phyloP scores from a whole-genome alignment of 2,888 invertebrate genomes.

The Drosophila anomalata region DNA sequence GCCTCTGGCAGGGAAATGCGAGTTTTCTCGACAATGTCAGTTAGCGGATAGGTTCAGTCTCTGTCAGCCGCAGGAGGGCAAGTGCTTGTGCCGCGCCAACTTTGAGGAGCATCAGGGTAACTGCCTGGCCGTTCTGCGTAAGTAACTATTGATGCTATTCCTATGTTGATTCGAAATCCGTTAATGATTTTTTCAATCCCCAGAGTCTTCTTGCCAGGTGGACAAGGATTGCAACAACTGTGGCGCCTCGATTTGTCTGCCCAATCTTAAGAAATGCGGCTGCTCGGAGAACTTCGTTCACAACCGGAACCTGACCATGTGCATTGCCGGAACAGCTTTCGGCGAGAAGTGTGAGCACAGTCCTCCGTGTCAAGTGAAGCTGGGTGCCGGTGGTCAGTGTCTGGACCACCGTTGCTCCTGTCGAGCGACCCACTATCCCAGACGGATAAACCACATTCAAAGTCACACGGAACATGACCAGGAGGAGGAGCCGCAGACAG shows the following conservation, averaged over 20 bases:
- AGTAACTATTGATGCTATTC: slow-evolving; percentile 22
- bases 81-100: slow-evolving; percentile 70
- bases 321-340: slow-evolving; percentile 31
- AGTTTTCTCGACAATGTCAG: slow-evolving; percentile 75
- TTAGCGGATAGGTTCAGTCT: slow-evolving; percentile 63
- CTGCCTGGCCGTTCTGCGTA: slow-evolving; percentile 77
- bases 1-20: slow-evolving; percentile 66
- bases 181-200: background rate
- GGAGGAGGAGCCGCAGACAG: background rate
- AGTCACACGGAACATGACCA: background rate
- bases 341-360: slow-evolving; percentile 44
- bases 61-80: slow-evolving; percentile 56
- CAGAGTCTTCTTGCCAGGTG: slow-evolving; percentile 48
- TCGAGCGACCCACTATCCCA: slow-evolving; percentile 40
- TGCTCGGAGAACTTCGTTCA: slow-evolving; percentile 43
- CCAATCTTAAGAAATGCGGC: slow-evolving; percentile 37
- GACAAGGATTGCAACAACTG: slow-evolving; percentile 29
- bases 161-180: background rate
- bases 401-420: slow-evolving; percentile 49
- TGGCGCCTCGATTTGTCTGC: slow-evolving; percentile 48
- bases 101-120: slow-evolving; percentile 59
- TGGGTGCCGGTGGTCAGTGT: slow-evolving; percentile 54
- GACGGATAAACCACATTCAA: background rate
- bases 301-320: slow-evolving; percentile 48
- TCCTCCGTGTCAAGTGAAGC: slow-evolving; percentile 59